Base-by-base conservation (phyloP, 92 coral and sea anemone genomes). In the Zoanthus solanderi region DNA sequence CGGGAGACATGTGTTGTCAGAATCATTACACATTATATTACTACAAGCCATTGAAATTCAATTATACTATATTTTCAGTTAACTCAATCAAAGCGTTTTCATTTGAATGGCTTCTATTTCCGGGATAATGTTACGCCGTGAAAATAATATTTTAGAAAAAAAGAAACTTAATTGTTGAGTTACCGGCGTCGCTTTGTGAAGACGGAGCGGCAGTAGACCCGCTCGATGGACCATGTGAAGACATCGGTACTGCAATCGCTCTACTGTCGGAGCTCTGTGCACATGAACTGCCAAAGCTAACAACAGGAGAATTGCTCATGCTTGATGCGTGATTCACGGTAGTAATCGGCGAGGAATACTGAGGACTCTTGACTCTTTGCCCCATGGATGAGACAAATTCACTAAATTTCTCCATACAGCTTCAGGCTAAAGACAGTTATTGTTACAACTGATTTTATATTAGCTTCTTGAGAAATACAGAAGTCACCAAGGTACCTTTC, bases 381-480 rank as follows among this genome's bases (percentile, higher is more conserved):
- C 96, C 95, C 45, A 97, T 92, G 44, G 93, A 78, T 34, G 97
- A 84, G 45, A 96, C 98, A 84, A 93, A 95, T 48, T 96, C 98
- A 15, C 95, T 85, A 86, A 95, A 95, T 63, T 97, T 95, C 89
- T 97, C 98, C 99, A 97, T 97, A 75, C 37, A 78, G 83, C 71
- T 76, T 54, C 84, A 69, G 90, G 78, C 91, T 48, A 79, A 63
- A 73, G 76, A 80, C 37, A 48, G 66, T 81, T 81, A 81, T 81
- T 77, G 52, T 77, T 77, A 77, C 85, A 81, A 81, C 85, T 81
- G 75, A 63, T 68, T 68, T 81, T 63, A 67, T 81, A 81, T 66
- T 81, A 67, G 76, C 85, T 46, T 56, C 85, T 81, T 81, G 60
- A 81, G 85, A 81, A 66, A 81, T 46, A 65, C 85, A n/a, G 32